Conservation (phyloP, 2,797 vertebrate species). For the Ctenopoma kingsleyae region DNA sequence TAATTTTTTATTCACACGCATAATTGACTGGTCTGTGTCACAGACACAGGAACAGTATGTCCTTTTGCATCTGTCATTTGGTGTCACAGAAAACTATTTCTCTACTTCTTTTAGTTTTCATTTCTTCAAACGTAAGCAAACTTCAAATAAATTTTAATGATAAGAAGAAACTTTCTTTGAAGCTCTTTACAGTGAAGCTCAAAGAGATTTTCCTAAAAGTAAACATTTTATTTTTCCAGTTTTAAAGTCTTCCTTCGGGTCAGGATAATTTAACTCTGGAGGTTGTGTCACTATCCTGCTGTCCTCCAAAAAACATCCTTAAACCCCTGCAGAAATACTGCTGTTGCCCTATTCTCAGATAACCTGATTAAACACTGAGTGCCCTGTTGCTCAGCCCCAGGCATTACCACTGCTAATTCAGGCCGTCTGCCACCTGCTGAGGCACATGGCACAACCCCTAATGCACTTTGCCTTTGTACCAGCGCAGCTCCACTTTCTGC, state of each 20-base stretch:
- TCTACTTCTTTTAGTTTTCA: not conserved
- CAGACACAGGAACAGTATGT: not conserved
- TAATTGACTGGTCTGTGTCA: constrained; percentile 24
- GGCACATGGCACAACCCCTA: constrained; percentile 52
- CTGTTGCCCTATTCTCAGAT: constrained; percentile 52
- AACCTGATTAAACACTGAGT: constrained; percentile 71
- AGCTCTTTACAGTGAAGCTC: not conserved
- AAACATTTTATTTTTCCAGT: not conserved
- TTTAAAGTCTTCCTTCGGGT: constrained; percentile 49
- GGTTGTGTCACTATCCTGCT: constrained; percentile 49
- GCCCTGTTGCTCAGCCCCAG: constrained; percentile 62
- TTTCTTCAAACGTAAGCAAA: not conserved
- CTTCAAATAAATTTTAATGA: not conserved
- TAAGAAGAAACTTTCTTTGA: not conserved
- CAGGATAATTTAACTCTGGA: constrained; percentile 43
- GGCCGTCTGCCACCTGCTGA: constrained; percentile 52
- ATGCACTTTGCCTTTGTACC: constrained; percentile 57
- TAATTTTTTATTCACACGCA: constrained; percentile 43
- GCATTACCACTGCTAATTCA: constrained; percentile 69
- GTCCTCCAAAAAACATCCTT: constrained; percentile 42
- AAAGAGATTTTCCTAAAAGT: constrained; percentile 12
- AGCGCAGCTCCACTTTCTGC: constrained; percentile 52
- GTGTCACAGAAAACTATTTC: not conserved
- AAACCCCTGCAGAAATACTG: constrained; percentile 43
- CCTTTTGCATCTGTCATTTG: not conserved